These are phyloP conservation scores for Antechinus stuartii DNA, from an alignment of 2,113 vertebrate genomes.

Conservation along the genomic window DNA sequence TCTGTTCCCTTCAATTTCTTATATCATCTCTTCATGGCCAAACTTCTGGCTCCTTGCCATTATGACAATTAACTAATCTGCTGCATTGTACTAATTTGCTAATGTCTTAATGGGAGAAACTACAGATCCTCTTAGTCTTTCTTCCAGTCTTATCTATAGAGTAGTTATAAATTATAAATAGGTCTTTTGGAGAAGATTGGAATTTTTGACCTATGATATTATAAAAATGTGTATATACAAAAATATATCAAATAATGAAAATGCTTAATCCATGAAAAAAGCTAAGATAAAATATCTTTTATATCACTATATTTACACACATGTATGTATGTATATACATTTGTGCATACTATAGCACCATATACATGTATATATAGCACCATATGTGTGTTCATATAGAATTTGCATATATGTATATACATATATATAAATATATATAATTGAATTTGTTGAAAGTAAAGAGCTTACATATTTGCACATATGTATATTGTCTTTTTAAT, in stretches of 20 bases:
- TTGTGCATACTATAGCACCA: too few relatives aligned
- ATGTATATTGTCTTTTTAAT: background rate
- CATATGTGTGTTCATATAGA: background rate
- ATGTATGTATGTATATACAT: background rate
- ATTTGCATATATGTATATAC: background rate
- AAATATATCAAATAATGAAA: background rate
- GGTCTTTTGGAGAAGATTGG: background rate
- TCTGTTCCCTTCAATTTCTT: background rate
- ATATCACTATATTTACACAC: background rate
- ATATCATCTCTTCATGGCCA: background rate
- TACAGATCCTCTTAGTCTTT: background rate
- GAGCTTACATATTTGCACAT: background rate
- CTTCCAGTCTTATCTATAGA: background rate
- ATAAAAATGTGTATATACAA: background rate
- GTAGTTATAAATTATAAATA: background rate
- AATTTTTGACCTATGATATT: background rate
- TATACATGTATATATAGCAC: background rate
- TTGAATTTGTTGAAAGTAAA: background rate
- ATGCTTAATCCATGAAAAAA: background rate
- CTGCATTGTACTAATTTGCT: background rate
- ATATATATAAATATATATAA: background rate
- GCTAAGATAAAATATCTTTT: background rate
- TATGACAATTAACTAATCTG: background rate
- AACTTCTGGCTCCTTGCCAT: background rate
- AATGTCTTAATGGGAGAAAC: background rate